Evolutionary conservation across 2,888 invertebrate genomes (phyloP), one percentile per base, ranked within the genome.

Genomic region (Marronus borbonicus): DNA sequence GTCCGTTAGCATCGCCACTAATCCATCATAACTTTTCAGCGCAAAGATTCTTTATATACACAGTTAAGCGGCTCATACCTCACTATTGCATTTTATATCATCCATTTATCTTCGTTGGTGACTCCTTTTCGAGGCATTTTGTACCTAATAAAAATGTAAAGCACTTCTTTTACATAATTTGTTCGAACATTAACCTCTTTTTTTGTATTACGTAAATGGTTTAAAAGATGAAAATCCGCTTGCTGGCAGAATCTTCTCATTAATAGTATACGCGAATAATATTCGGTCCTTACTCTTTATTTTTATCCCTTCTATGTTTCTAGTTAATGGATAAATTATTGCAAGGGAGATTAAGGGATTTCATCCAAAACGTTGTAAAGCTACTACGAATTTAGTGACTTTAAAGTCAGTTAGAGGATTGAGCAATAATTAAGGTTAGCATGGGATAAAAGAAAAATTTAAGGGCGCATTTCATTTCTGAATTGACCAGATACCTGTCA

Each of bases 91-190:
- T 84, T 86, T 84, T 85, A 85, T 84, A 81, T 82, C 83, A 82
- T 83, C 84, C 86, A 86, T 88, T 86, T 87, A 87, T 87, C 86
- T 86, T 85, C 82, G 80, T 81, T 83, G 83, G 84, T 83, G 84
- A 83, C 84, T 85, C 83, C 83, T 84, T 20, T 83, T 80, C 80
- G 79, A 78, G 82, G 82, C 85, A 84, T 84, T 86, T 82, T 80
- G 77, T 84, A 84, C 85, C 86, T 86, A 86, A 88, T 88, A 87
- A 87, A 87, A 86, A 87, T 87, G 87, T 86, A 87, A 86, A 87
- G 86, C 86, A 85, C 86, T 85, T 83, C 85, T 85, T 86, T 85
- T 87, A 85, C 86, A 86, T 87, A 86, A 87, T 87, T 86, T 86
- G 86, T 85, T 85, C 84, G 84, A 83, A 84, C 84, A 86, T 86